A percentile compares a stretch with the other conserved stretches of the same genome.
Conservation (phyloP, 2,797 vertebrate species). For the Aeoliscus strigatus region DNA sequence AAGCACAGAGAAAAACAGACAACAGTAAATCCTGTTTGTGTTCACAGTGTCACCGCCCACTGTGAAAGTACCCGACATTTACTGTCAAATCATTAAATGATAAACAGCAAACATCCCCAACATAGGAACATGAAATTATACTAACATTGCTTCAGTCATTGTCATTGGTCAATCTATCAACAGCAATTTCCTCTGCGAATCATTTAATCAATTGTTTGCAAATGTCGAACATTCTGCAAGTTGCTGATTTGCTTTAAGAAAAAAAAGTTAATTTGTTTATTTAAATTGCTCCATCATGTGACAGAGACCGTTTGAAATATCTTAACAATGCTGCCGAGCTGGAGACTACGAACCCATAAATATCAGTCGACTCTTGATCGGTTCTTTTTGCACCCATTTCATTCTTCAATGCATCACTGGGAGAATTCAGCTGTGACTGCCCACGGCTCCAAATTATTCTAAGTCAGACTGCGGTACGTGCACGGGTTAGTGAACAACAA, state of each 20-base stretch:
- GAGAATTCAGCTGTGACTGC: constrained; percentile 53
- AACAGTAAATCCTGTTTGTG: constrained; percentile 11
- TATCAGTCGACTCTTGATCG: constrained; percentile 37
- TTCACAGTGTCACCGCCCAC: not conserved
- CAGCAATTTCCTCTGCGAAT: too few relatives aligned
- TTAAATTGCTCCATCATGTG: too few relatives aligned
- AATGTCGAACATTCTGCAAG: too few relatives aligned
- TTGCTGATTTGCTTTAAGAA: too few relatives aligned
- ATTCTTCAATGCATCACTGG: constrained; percentile 47
- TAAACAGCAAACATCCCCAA: not conserved
- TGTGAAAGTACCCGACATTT: not conserved
- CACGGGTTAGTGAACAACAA: constrained; percentile 45
- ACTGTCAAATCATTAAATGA: not conserved
- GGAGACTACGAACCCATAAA: constrained; percentile 17
- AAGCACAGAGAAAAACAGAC: constrained; percentile 6
- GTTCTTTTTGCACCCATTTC: constrained; percentile 43
- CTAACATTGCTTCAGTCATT: too few relatives aligned
- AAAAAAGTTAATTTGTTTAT: too few relatives aligned
- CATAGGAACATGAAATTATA: too few relatives aligned
- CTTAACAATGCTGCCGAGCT: too few relatives aligned
- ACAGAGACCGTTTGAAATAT: too few relatives aligned
- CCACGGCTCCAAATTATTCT: constrained; percentile 49
- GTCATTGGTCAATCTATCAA: too few relatives aligned
- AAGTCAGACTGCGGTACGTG: constrained; percentile 40
- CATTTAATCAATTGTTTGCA: too few relatives aligned